Base-by-base conservation (phyloP, 1,140 invertebrate species). In the Papilio helenus region DNA sequence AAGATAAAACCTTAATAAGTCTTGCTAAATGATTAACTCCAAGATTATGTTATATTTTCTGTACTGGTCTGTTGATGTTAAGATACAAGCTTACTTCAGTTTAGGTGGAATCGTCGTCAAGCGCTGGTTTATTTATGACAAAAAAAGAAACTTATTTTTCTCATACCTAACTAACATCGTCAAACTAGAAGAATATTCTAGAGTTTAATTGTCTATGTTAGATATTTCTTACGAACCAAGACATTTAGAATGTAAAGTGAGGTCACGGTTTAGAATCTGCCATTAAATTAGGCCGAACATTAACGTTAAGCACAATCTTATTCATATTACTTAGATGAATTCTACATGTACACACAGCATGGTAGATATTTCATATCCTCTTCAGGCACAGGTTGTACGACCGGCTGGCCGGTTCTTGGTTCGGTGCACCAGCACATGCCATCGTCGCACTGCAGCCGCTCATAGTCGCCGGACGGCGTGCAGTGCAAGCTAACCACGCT, bases 341-440 rank as follows among this genome's bases (percentile, higher is more conserved):
- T 46, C 14, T 5, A 78, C 26, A 26, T 18, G 72, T 85, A 95
- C 95, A 94, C 92, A 96, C 96, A 96, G 85, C 96, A 96, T 14
- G 95, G 95, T 23, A 96, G 86, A 44, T 89, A 85, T 9, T 82
- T 89, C 88, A 95, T 95, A 44, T 96, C 91, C n/a, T 81, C 86
- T 81, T 96, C 93, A 1, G 94, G 93, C 3, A 96, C 93, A 0
- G 95, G 91, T 4, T 87, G 79, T 0, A 94, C 89, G 16, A 90
- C 93, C 0, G 95, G 90, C 49, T 95, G 92, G 5, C 96, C 96
- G 10, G 95, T 96, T 83, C 85, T 91, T 1, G 94, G 86, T 49
- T 96, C 90, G 1, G 94, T 95, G 86, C 96, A 96, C 95, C 96
- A 96, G 85, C 96, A 96, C 74, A 96, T 88, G 1, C 95, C 95